Percentiles rank a stretch among this genome's conserved stretches.
Evolutionary conservation across 2,888 invertebrate genomes (phyloP).

Genomic region (Eristalis arbustorum): DNA sequence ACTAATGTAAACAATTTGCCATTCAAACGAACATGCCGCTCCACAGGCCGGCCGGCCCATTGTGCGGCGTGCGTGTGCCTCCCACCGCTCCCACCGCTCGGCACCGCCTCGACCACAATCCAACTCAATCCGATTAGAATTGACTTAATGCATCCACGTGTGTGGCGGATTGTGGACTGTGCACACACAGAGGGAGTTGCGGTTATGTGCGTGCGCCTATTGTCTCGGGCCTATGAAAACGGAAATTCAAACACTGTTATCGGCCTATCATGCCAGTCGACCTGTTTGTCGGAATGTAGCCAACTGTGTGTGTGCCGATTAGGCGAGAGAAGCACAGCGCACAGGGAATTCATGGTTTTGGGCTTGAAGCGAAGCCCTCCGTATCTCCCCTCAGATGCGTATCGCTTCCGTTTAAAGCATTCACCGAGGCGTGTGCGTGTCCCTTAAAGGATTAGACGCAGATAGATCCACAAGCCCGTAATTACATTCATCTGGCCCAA

Average conservation of each 20-base stretch:
- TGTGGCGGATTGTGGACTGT: background rate
- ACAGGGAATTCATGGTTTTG: background rate
- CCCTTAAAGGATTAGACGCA: constrained; percentile 1
- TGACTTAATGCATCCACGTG: constrained; percentile 17
- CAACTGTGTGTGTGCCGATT: background rate
- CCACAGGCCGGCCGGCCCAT: background rate
- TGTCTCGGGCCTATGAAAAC: background rate
- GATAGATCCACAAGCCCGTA: constrained; percentile 40
- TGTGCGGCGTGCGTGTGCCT: background rate
- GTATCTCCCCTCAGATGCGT: background rate
- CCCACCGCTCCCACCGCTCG: background rate
- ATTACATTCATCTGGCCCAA: constrained; percentile 56
- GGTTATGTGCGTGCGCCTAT: background rate
- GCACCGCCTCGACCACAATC: too few relatives aligned
- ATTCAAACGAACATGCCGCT: background rate
- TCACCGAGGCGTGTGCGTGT: background rate
- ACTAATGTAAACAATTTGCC: background rate
- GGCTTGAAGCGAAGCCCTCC: background rate
- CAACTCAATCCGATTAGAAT: background rate
- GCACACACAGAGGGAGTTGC: background rate
- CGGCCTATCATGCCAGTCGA: constrained; percentile 11
- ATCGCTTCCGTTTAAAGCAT: background rate
- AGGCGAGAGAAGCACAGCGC: background rate
- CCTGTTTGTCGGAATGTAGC: constrained; percentile 10
- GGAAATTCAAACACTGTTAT: constrained; percentile 5